Percentiles rank a stretch among this genome's conserved stretches.
These are phyloP conservation scores for Lysandra coridon DNA, from an alignment of 2,888 invertebrate genomes.

Conservation along the genomic window DNA sequence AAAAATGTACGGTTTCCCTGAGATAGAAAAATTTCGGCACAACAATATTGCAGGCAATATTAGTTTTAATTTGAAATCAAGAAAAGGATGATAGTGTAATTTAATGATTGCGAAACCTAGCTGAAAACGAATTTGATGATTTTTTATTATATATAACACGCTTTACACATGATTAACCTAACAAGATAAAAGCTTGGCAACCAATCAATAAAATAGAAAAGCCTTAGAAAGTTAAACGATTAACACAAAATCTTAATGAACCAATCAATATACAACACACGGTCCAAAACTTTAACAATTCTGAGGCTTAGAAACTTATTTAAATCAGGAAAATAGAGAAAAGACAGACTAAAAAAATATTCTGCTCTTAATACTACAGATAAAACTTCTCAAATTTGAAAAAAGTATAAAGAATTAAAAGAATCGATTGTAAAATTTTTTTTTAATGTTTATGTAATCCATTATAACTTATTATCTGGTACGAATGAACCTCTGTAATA, in stretches of 20 bases:
- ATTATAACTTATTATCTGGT: not conserved
- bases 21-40: too few relatives aligned
- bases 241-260: slow-evolving; percentile 14
- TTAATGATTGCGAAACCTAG: not conserved
- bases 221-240: slow-evolving; percentile 16
- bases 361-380: too few relatives aligned
- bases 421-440: too few relatives aligned
- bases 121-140: not conserved
- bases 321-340: not conserved
- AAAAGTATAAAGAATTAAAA: too few relatives aligned
- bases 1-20: too few relatives aligned
- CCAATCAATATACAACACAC: not conserved
- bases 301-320: not conserved
- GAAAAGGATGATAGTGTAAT: too few relatives aligned
- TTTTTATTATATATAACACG: not conserved
- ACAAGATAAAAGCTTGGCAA: slow-evolving; percentile 5
- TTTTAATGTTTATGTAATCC: too few relatives aligned
- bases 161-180: not conserved
- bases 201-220: slow-evolving; percentile 1
- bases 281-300: slow-evolving; percentile 14
- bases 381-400: too few relatives aligned
- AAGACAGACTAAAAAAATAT: not conserved
- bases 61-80: too few relatives aligned
- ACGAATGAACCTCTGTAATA: not conserved
- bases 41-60: not conserved